A percentile compares a stretch with the other conserved stretches of the same genome.
phyloP scores from a whole-genome alignment of 2,797 vertebrate species.

The Rhinichthys osculus region DNA sequence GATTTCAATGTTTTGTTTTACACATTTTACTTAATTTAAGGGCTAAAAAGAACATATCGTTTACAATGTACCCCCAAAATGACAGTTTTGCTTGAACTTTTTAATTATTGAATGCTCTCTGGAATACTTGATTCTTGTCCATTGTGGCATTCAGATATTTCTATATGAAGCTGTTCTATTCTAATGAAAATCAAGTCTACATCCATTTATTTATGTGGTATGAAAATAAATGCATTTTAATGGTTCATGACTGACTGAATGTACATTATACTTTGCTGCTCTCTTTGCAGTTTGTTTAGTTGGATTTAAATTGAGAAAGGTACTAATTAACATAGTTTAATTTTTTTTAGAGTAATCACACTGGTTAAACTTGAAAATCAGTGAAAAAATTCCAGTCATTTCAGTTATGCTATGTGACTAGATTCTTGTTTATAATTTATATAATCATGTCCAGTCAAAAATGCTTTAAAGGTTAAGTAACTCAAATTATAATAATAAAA shows the following conservation, averaged over 20 bases:
- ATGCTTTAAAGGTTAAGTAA: neutral
- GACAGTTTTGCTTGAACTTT: neutral
- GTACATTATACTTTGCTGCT: neutral
- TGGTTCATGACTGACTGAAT: too few species aligned
- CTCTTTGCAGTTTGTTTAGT: neutral
- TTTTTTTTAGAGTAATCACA: neutral
- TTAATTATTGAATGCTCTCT: neutral
- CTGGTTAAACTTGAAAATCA: neutral
- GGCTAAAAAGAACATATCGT: neutral
- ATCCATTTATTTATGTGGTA: neutral
- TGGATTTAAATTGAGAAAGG: neutral
- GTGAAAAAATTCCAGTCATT: neutral
- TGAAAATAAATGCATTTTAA: neutral
- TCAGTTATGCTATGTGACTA: neutral
- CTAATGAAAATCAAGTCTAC: neutral
- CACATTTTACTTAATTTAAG: constrained; percentile 1
- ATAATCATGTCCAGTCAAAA: neutral
- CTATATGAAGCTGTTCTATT: neutral
- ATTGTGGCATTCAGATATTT: neutral
- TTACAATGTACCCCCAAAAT: neutral
- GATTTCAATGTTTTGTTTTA: constrained; percentile 34
- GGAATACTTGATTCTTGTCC: neutral
- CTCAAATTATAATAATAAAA: neutral
- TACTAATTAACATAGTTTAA: neutral
- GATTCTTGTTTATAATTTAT: neutral